phyloP scores from a whole-genome alignment of 2,888 invertebrate genomes.

The Lamellibrachia satsuma region DNA sequence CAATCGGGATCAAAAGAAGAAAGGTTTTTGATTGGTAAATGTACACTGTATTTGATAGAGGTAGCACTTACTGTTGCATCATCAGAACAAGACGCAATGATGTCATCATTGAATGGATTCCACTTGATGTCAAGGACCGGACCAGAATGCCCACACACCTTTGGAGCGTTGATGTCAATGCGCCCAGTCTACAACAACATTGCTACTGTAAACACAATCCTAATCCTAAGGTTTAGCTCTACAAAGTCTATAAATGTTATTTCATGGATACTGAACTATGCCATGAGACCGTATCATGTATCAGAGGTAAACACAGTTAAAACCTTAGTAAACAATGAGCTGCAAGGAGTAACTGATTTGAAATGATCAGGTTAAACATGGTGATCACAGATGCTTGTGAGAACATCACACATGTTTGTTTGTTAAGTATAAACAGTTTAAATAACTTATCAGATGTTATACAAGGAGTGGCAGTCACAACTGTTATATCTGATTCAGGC shows the following conservation, averaged over 20 bases:
- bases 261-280: neutral
- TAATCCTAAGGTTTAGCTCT: neutral
- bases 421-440: neutral
- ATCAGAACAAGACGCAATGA: conserved; percentile 96
- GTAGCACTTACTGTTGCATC: conserved; percentile 74
- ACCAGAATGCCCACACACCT: conserved; percentile 96
- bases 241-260: neutral
- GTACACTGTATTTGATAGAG: neutral
- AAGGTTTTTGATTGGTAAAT: neutral
- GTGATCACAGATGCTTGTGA: neutral
- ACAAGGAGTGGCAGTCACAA: neutral
- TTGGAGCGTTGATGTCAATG: conserved; percentile 90
- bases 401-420: neutral
- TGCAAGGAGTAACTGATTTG: neutral
- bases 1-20: too few relatives aligned
- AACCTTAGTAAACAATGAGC: neutral
- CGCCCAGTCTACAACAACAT: conserved; percentile 81
- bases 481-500: neutral
- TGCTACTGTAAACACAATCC: neutral
- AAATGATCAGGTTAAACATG: neutral
- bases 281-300: neutral
- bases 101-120: conserved; percentile 98
- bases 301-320: neutral
- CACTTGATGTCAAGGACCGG: conserved; percentile 96
- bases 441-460: neutral